Evolutionary conservation across 2,113 vertebrate genomes (phyloP), one percentile per base, ranked within the genome.

Genomic region (Pterophyllum scalare): DNA sequence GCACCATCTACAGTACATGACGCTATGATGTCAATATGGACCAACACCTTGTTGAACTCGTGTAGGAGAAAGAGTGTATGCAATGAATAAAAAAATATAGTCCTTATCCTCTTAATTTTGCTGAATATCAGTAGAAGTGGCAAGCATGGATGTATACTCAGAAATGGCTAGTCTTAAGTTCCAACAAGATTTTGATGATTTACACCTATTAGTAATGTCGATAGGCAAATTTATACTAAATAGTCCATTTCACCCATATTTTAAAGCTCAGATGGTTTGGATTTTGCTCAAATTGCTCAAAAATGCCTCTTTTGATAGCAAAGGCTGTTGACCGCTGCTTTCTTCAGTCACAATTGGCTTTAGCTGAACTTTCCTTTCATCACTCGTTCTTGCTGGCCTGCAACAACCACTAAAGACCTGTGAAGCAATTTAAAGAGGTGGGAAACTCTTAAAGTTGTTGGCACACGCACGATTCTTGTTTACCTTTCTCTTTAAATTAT

Each of bases 391-490:
- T 72, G 67, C 26, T 74, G 81, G 62, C 58, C 57, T 9, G 46
- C 5, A 13, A 26, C 61, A 74, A 33, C 15, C 11, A 7, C 52
- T 62, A 35, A 65, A 82, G 59, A 57, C 67, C 54, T 1, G 38
- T 84, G 46, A 80, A 78, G 75, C 62, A 54, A 65, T 35, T 83
- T 77, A 59, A 86, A 62, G 60, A 58, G 59, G 54, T 59, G 81
- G 46, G 59, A 88, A 89, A 74, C 64, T 80, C 56, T 70, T 85
- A 75, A 78, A 78, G 60, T 22, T 59, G 13, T 57, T 84, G 86
- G 67, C 75, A 28, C 58, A 56, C 40, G 62, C 75, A 62, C 72
- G 22, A 57, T 15, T 24, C 58, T 80, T 86, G 83, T 90, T 90
- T 87, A 72, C 38, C 19, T 2, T 28, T 70, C 64, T 13, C 20